Percentiles rank a stretch among this genome's conserved stretches.
These are phyloP conservation scores for Drosophila mayaguana DNA, from an alignment of 2,888 invertebrate species.

Conservation along the genomic window DNA sequence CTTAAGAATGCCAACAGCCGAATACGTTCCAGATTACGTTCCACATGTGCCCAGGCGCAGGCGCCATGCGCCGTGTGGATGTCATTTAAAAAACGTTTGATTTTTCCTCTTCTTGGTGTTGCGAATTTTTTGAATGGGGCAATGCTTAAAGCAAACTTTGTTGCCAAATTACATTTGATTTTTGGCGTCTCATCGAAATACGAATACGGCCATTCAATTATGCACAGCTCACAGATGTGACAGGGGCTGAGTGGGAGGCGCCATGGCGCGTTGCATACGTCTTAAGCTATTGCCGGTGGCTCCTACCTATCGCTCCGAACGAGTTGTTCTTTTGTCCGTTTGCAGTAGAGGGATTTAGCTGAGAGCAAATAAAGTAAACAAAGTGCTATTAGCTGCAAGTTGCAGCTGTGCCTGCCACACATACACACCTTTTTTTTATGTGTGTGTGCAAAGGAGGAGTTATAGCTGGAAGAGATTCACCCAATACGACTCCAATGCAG, in stretches of 20 bases:
- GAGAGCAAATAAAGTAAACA: slow-evolving; percentile 42
- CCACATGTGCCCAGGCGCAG: slow-evolving; percentile 52
- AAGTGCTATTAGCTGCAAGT: slow-evolving; percentile 44
- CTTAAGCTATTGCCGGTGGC: slow-evolving; percentile 23
- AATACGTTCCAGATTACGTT: slow-evolving; percentile 56
- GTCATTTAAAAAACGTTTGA: slow-evolving; percentile 65
- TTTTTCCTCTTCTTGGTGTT: slow-evolving; percentile 27
- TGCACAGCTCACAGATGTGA: slow-evolving; percentile 54
- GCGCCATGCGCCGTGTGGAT: slow-evolving; percentile 66
- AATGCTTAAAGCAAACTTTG: slow-evolving; percentile 45
- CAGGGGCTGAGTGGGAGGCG: slow-evolving; percentile 1
- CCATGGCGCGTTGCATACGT: slow-evolving; percentile 23
- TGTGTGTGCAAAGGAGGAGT: background rate
- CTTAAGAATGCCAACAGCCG: slow-evolving; percentile 51
- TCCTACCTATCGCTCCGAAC: slow-evolving; percentile 4
- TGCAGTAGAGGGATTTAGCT: slow-evolving; percentile 41
- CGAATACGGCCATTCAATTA: slow-evolving; percentile 50
- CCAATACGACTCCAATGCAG: background rate
- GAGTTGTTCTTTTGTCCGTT: slow-evolving; percentile 32
- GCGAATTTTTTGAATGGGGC: slow-evolving; percentile 50
- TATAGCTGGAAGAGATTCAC: background rate
- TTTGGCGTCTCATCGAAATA: slow-evolving; percentile 27
- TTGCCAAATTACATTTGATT: slow-evolving; percentile 50
- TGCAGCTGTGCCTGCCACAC: slow-evolving; percentile 27
- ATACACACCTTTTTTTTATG: background rate